These are phyloP conservation scores for Gastrophryne carolinensis DNA, from an alignment of 2,797 vertebrate genomes.

Conservation along the genomic window DNA sequence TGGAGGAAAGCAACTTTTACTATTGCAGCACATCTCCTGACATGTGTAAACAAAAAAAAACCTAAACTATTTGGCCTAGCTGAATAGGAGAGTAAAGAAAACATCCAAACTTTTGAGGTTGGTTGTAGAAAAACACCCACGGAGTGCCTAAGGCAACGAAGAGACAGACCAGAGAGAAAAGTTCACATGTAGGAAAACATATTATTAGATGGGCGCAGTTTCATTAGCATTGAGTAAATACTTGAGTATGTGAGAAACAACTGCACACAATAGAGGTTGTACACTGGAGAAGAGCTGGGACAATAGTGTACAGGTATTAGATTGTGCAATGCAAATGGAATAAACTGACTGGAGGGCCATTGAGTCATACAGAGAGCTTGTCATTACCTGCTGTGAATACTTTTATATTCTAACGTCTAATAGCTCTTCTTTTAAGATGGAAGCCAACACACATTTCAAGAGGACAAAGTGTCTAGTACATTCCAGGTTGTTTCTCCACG, in stretches of 20 bases:
- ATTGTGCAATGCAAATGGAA: constrained; percentile 21
- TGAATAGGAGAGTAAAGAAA: background rate
- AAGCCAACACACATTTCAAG: background rate
- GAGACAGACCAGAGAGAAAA: constrained; percentile 23
- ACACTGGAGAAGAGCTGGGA: constrained; percentile 14
- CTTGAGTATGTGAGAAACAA: constrained; percentile 25
- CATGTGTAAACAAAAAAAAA: background rate
- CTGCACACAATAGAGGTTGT: constrained; percentile 19
- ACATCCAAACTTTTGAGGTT: background rate
- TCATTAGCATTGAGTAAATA: constrained; percentile 44
- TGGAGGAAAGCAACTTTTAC: background rate
- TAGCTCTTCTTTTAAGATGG: background rate
- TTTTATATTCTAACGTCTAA: background rate
- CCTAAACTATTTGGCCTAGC: background rate
- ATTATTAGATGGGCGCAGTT: constrained; percentile 46
- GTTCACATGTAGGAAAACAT: constrained; percentile 30
- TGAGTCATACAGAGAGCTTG: constrained; percentile 33
- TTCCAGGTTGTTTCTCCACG: background rate
- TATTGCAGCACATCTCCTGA: background rate
- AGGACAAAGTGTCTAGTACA: background rate
- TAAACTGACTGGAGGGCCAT: constrained; percentile 3
- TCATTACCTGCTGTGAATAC: constrained; percentile 24
- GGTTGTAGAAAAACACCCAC: constrained; percentile 20
- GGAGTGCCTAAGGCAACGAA: constrained; percentile 11
- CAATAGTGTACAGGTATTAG: background rate